Percentiles rank a stretch among this genome's conserved stretches.
phyloP scores from a whole-genome alignment of 2,888 invertebrate species.

The Anticlea derivata region DNA sequence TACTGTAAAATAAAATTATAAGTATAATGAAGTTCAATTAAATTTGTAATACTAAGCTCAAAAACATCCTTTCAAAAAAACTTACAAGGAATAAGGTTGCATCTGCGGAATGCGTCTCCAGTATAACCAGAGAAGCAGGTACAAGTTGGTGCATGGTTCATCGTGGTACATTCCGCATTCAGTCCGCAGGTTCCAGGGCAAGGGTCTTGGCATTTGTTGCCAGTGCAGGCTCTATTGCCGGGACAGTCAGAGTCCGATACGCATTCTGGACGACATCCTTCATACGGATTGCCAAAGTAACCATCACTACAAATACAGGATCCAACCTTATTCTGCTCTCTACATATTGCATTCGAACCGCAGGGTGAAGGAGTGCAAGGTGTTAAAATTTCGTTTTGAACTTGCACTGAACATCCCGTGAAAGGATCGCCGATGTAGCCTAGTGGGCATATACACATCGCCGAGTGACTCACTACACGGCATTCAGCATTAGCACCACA shows the following conservation, averaged over 20 bases:
- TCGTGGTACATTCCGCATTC: conserved; percentile 88
- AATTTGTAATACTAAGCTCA: no score
- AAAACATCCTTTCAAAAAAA: conserved; percentile 28
- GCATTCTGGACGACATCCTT: conserved; percentile 91
- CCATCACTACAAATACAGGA: conserved; percentile 88
- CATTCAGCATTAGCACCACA: conserved; percentile 90
- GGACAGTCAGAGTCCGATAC: conserved; percentile 88
- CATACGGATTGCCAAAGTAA: conserved; percentile 90
- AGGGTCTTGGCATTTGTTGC: conserved; percentile 89
- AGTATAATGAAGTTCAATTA: neutral
- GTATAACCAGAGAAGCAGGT: conserved; percentile 86
- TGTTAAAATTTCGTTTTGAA: conserved; percentile 76
- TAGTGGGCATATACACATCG: conserved; percentile 89
- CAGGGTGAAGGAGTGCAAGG: conserved; percentile 89
- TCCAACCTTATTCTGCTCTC: conserved; percentile 87
- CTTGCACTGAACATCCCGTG: conserved; percentile 78
- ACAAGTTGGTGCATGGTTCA: conserved; percentile 89
- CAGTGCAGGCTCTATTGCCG: conserved; percentile 88
- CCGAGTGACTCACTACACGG: conserved; percentile 89
- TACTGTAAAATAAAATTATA: conserved; percentile 60
- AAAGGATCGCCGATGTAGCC: conserved; percentile 87
- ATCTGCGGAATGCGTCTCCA: conserved; percentile 85
- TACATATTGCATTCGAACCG: conserved; percentile 88
- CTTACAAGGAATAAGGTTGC: conserved; percentile 70
- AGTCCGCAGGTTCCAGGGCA: conserved; percentile 90